Conservation (phyloP, 2,888 invertebrate species). For the Masnerella sp. region DNA sequence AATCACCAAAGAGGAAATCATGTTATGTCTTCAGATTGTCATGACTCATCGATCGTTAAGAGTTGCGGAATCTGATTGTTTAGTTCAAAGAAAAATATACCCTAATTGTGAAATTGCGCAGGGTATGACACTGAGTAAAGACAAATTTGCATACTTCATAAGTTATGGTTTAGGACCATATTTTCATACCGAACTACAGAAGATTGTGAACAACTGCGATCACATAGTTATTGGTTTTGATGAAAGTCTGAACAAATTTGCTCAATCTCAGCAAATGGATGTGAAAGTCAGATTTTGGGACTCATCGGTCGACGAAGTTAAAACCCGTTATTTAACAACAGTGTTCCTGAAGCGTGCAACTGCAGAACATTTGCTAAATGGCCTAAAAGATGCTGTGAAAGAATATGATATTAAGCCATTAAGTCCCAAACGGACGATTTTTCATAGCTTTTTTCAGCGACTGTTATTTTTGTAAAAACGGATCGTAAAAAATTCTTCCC, state of each 20-base stretch:
- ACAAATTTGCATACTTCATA: constrained; percentile 57
- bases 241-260: constrained; percentile 59
- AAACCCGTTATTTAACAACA: constrained; percentile 62
- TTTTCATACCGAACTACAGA: constrained; percentile 44
- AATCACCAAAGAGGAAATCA: constrained; percentile 18
- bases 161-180: constrained; percentile 52
- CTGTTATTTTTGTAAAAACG: no score
- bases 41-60: constrained; percentile 38
- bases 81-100: not conserved
- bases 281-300: constrained; percentile 63
- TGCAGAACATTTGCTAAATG: constrained; percentile 59
- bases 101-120: constrained; percentile 46
- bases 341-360: constrained; percentile 50
- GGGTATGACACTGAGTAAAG: constrained; percentile 53
- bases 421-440: no score
- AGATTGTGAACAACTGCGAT: constrained; percentile 28
- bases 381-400: constrained; percentile 31
- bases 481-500: no score
- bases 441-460: no score
- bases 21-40: constrained; percentile 31
- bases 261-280: constrained; percentile 64
- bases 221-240: constrained; percentile 59
- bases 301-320: constrained; percentile 50
- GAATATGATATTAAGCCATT: no score
- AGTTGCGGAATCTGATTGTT: constrained; percentile 28